phyloP scores from a whole-genome alignment of 1,140 invertebrate genomes.

The Trichogramma pretiosum region DNA sequence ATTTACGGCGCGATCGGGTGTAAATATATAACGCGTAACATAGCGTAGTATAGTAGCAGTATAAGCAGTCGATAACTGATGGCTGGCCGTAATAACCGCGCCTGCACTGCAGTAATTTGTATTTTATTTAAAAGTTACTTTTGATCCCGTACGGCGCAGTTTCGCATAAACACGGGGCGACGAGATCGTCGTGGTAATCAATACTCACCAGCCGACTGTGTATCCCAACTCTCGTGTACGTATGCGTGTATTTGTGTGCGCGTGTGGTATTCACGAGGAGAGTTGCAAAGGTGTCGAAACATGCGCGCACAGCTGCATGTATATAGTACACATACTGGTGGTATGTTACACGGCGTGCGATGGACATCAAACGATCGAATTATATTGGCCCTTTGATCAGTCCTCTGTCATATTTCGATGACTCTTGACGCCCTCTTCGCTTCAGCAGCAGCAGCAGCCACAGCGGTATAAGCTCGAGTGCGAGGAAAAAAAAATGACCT shows the following conservation, averaged over 20 bases:
- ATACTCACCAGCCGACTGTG: background rate
- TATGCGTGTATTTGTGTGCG: background rate
- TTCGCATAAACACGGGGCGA: slow-evolving; percentile 11
- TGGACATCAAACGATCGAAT: slow-evolving; percentile 36
- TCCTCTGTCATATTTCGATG: slow-evolving; percentile 32
- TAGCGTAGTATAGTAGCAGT: slow-evolving; percentile 21
- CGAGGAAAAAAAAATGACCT: slow-evolving; percentile 9
- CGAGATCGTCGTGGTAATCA: background rate
- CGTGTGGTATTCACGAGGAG: background rate
- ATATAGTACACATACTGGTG: slow-evolving; percentile 16
- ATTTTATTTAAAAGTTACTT: no score
- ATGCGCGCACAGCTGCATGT: background rate
- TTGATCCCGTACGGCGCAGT: slow-evolving; percentile 2
- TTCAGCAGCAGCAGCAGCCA: background rate
- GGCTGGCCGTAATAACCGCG: no score
- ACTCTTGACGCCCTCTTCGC: slow-evolving; percentile 26
- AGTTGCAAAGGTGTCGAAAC: background rate
- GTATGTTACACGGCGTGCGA: slow-evolving; percentile 30
- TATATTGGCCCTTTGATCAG: slow-evolving; percentile 35
- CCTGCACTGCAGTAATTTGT: no score
- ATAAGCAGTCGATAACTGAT: slow-evolving; percentile 36
- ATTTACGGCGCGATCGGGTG: no score
- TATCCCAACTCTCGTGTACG: background rate
- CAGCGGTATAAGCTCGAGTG: background rate
- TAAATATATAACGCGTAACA: no score